Percentiles rank a stretch among this genome's conserved stretches.
Conservation (phyloP, 2,797 vertebrate genomes). For the Decapterus maruadsi region DNA sequence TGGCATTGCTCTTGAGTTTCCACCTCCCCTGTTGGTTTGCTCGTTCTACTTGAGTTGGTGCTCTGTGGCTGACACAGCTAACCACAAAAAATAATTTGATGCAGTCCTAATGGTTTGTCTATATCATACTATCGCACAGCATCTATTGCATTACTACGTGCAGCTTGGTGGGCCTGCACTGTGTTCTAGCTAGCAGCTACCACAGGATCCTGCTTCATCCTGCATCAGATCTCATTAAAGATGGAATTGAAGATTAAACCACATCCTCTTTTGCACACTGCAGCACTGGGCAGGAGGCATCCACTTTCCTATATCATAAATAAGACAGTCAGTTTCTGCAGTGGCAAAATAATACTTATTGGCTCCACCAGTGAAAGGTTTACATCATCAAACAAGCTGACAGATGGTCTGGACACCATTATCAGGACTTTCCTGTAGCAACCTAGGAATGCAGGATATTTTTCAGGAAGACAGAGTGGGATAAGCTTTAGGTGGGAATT, state of each 20-base stretch:
- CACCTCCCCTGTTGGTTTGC: constrained; percentile 49
- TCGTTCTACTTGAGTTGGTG: constrained; percentile 49
- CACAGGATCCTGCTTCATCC: constrained; percentile 69
- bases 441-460: constrained; percentile 25
- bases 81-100: constrained; percentile 65
- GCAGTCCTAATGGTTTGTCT: constrained; percentile 59
- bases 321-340: constrained; percentile 68
- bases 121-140: constrained; percentile 63
- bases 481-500: constrained; percentile 25
- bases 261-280: constrained; percentile 70
- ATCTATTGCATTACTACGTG: constrained; percentile 57
- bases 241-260: constrained; percentile 81
- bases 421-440: constrained; percentile 31
- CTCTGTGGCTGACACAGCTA: constrained; percentile 39
- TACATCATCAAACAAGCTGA: constrained; percentile 57
- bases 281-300: constrained; percentile 66
- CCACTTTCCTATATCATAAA: constrained; percentile 70
- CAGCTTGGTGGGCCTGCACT: constrained; percentile 45
- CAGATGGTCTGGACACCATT: constrained; percentile 47
- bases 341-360: constrained; percentile 63
- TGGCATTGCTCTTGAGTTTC: constrained; percentile 65
- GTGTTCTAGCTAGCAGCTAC: constrained; percentile 59
- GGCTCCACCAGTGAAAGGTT: constrained; percentile 49
- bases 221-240: constrained; percentile 83
- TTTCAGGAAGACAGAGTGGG: constrained; percentile 9